Percentiles rank a stretch among this genome's conserved stretches.
Evolutionary conservation across 2,113 vertebrate species (phyloP).

Genomic region (Deroptyus accipitrinus): DNA sequence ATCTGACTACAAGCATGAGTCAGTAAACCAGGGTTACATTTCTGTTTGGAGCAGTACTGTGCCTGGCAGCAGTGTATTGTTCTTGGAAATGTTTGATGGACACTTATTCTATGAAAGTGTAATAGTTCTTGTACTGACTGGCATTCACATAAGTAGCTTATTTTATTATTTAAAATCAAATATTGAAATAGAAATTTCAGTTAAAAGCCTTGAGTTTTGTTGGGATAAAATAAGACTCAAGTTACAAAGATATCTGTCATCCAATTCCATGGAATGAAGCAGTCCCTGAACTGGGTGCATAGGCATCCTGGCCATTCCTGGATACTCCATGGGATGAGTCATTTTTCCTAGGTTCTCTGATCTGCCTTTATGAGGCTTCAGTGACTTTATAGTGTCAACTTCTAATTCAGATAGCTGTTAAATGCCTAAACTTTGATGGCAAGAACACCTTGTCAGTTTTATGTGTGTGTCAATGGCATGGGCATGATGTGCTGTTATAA

Average conservation of each 20-base stretch:
- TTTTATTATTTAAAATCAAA: neutral
- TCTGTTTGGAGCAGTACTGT: neutral
- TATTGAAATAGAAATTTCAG: neutral
- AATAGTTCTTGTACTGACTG: neutral
- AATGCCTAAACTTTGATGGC: neutral
- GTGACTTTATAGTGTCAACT: neutral
- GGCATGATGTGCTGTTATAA: neutral
- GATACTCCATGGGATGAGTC: neutral
- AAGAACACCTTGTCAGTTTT: neutral
- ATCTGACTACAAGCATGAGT: neutral
- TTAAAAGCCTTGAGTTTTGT: neutral
- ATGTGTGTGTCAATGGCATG: neutral
- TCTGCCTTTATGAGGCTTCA: neutral
- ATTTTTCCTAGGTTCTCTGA: neutral
- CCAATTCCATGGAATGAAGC: neutral
- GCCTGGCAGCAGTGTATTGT: neutral
- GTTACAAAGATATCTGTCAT: neutral
- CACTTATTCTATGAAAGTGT: neutral
- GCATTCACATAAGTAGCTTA: neutral
- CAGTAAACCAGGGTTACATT: neutral
- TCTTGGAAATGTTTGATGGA: neutral
- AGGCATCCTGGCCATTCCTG: neutral
- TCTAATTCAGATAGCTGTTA: conserved; percentile 1
- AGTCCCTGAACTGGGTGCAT: neutral
- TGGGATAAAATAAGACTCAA: neutral